Evolutionary conservation across 37 sponge, comb jelly and placozoan genomes (phyloP).

Genomic region (Crambe crambe): DNA sequence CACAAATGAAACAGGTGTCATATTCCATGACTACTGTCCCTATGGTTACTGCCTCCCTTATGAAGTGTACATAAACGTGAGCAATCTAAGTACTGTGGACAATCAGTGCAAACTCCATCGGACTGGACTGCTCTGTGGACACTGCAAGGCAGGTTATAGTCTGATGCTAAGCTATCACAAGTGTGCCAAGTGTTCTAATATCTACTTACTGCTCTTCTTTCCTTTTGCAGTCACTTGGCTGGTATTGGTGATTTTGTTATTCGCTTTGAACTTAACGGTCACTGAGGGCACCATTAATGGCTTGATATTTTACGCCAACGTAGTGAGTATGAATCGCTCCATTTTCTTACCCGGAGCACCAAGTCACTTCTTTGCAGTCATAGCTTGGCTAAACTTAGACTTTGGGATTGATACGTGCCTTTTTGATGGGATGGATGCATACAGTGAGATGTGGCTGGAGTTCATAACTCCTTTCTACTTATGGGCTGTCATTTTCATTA

Average conservation of each 20-base stretch:
- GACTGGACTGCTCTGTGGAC: background rate
- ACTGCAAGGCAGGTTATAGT: background rate
- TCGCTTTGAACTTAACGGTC: background rate
- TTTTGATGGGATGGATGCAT: background rate
- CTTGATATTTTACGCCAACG: conserved; percentile 12
- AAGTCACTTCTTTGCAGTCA: background rate
- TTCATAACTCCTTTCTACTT: conserved; percentile 30
- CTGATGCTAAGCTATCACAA: background rate
- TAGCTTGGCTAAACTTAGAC: conserved; percentile 2
- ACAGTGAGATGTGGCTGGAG: background rate
- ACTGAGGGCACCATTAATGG: conserved; percentile 20
- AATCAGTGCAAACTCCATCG: background rate
- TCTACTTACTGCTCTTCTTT: background rate
- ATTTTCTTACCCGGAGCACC: background rate
- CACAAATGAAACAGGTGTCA: background rate
- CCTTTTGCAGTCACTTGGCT: conserved; percentile 11
- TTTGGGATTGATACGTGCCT: conserved; percentile 1
- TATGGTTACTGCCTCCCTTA: background rate
- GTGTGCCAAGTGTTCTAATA: conserved; percentile 5
- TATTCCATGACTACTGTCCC: conserved; percentile 1
- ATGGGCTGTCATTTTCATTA: background rate
- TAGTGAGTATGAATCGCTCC: background rate
- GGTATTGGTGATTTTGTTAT: background rate
- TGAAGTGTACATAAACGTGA: background rate
- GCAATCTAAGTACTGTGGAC: background rate